Conservation (phyloP, 2,113 vertebrate genomes). For the Hystrix brachyura region DNA sequence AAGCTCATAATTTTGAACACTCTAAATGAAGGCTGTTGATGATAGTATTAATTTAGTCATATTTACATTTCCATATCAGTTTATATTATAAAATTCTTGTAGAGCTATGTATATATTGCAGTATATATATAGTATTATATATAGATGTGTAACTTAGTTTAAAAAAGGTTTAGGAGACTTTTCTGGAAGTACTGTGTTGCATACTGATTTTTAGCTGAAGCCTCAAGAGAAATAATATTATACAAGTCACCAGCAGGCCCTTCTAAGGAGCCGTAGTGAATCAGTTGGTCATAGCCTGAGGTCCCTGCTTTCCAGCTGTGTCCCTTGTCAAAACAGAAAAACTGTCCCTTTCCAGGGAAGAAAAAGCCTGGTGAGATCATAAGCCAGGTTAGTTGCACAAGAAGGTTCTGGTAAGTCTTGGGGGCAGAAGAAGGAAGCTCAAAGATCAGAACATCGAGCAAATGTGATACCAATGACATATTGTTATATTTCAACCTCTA, state of each 20-base stretch:
- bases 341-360: neutral
- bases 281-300: neutral
- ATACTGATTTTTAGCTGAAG: neutral
- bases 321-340: neutral
- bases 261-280: neutral
- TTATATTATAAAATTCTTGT: neutral
- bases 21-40: neutral
- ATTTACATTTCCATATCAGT: neutral
- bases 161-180: neutral
- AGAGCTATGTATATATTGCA: neutral
- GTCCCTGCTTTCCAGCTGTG: neutral
- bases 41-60: neutral
- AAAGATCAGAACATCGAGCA: neutral
- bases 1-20: neutral
- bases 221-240: neutral
- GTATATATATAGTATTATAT: neutral
- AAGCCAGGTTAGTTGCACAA: neutral
- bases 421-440: neutral
- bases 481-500: conserved; percentile 82
- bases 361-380: neutral
- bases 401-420: neutral
- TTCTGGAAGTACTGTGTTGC: neutral
- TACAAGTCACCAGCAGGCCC: neutral
- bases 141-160: neutral
- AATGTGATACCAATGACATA: neutral